These are phyloP conservation scores for Falco naumanni DNA, from an alignment of 2,797 vertebrate genomes.

Conservation along the genomic window DNA sequence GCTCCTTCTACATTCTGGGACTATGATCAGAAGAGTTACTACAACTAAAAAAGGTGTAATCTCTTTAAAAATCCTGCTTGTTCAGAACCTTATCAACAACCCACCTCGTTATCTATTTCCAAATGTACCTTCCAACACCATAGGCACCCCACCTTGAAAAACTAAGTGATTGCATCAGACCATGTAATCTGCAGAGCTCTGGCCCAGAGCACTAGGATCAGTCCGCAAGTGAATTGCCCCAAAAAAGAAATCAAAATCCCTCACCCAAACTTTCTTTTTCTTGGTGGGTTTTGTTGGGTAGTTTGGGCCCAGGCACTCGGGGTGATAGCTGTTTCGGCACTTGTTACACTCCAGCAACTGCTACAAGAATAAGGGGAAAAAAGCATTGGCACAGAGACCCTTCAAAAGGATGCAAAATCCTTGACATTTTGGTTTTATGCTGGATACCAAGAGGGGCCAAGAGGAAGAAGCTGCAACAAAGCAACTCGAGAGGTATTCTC, in stretches of 20 bases:
- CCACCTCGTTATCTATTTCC: neutral
- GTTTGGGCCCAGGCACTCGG: slow-evolving; percentile 99
- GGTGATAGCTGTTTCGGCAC: slow-evolving; percentile 99
- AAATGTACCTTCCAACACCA: neutral
- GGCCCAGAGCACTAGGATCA: accelerated
- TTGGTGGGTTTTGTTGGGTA: slow-evolving; percentile 97
- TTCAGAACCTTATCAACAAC: neutral
- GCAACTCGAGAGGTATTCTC: neutral
- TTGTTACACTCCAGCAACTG: slow-evolving; percentile 98
- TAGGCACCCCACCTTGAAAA: neutral
- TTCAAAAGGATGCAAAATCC: neutral
- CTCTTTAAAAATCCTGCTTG: neutral
- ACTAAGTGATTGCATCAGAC: neutral
- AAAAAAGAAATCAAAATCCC: neutral
- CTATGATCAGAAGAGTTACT: neutral
- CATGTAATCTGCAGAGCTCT: neutral
- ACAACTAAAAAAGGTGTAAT: neutral
- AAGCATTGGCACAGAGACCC: neutral
- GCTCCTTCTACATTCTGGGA: neutral
- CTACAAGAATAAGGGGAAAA: slow-evolving; percentile 64
- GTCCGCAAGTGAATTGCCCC: neutral
- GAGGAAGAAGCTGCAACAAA: neutral
- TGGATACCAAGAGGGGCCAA: neutral
- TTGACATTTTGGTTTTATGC: neutral
- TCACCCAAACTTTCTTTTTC: slow-evolving; percentile 98